These are phyloP conservation scores for Calidris pygmaea DNA, from an alignment of 2,113 vertebrate species.

Conservation along the genomic window DNA sequence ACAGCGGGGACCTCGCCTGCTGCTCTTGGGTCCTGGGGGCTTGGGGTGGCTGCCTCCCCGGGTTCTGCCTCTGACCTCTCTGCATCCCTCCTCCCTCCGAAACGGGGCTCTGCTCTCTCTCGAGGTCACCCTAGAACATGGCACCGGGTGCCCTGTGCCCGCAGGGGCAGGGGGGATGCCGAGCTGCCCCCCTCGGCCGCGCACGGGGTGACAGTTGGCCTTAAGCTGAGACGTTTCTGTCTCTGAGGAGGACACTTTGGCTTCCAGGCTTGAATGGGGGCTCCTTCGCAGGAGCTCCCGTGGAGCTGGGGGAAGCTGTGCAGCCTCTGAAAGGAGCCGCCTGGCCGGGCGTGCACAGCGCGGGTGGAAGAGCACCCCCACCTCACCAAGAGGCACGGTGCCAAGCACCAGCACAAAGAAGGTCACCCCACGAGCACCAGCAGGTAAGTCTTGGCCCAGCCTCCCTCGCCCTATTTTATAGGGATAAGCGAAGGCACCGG, in stretches of 20 bases:
- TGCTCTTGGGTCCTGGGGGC: not conserved
- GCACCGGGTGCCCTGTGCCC: not conserved
- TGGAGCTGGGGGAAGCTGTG: not conserved
- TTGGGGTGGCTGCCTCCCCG: rapidly evolving
- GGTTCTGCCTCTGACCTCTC: not conserved
- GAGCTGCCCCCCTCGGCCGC: not conserved
- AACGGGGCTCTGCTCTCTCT: not conserved
- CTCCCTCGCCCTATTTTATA: not conserved
- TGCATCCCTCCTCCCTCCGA: not conserved
- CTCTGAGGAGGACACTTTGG: not conserved
- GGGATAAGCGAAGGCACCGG: not conserved
- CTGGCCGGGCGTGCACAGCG: not conserved
- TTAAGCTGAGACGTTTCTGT: not conserved
- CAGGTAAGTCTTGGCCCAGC: slow-evolving; percentile 37
- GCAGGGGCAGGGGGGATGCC: not conserved
- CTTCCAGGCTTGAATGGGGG: not conserved
- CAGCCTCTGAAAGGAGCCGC: not conserved
- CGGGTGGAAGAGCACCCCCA: not conserved
- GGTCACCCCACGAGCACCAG: rapidly evolving
- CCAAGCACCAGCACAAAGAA: not conserved
- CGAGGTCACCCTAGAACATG: not conserved
- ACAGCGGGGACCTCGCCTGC: not conserved
- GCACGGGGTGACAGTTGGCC: not conserved
- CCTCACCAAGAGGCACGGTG: not conserved
- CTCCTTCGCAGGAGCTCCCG: not conserved